Percentiles rank a stretch among this genome's conserved stretches.
Evolutionary conservation across 2,113 vertebrate genomes (phyloP).

Genomic region (Gadus chalcogrammus): DNA sequence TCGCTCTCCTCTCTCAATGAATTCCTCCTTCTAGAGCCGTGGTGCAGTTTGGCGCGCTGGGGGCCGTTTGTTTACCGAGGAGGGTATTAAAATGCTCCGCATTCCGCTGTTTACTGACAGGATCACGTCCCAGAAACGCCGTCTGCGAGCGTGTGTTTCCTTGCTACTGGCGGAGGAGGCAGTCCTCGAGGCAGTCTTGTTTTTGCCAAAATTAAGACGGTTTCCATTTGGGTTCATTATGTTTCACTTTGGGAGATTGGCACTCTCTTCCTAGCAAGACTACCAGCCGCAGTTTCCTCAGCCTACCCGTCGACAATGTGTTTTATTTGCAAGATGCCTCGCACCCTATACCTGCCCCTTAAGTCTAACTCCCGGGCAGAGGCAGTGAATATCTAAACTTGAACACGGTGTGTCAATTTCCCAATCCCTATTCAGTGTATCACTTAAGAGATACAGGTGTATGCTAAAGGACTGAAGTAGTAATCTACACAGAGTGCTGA

Average conservation of each 20-base stretch:
- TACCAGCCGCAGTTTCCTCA: too few relatives aligned
- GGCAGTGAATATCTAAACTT: too few relatives aligned
- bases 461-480: too few relatives aligned
- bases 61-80: constrained; percentile 44
- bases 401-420: too few relatives aligned
- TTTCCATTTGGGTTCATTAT: constrained; percentile 36
- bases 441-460: constrained; percentile 32
- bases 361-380: too few relatives aligned
- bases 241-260: constrained; percentile 6
- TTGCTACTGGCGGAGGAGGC: constrained; percentile 16
- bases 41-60: constrained; percentile 25
- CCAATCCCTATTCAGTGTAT: background rate
- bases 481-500: constrained; percentile 14
- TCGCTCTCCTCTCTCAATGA: constrained; percentile 1
- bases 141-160: constrained; percentile 29
- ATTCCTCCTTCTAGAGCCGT: constrained; percentile 14
- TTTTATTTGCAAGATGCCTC: background rate
- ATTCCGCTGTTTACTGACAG: constrained; percentile 57
- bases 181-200: constrained; percentile 35
- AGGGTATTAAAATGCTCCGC: constrained; percentile 22
- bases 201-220: constrained; percentile 23
- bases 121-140: constrained; percentile 38
- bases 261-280: too few relatives aligned
- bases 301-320: too few relatives aligned
- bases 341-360: background rate